phyloP scores from a whole-genome alignment of 2,113 vertebrate genomes.

The Osmerus eperlanus region DNA sequence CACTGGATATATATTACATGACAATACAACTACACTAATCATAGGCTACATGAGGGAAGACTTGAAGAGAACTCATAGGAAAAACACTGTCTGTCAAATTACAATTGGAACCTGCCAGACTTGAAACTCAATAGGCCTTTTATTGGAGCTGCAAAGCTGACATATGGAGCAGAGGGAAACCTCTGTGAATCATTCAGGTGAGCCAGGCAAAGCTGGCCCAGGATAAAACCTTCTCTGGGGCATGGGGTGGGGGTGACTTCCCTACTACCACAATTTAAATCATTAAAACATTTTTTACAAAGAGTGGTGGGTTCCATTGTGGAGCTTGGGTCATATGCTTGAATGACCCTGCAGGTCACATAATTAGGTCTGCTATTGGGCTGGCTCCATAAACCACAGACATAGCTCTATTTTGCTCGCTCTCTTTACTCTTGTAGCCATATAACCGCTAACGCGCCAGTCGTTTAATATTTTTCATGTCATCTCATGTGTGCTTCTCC shows the following conservation, averaged over 20 bases:
- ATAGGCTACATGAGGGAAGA: constrained; percentile 8
- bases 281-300: background rate
- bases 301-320: background rate
- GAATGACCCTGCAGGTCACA: background rate
- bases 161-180: constrained; percentile 52
- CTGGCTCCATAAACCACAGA: constrained; percentile 25
- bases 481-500: no score
- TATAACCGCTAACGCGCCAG: no score
- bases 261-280: no score
- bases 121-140: constrained; percentile 55
- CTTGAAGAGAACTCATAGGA: constrained; percentile 24
- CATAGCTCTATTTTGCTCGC: no score
- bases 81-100: background rate
- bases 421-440: no score
- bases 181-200: constrained; percentile 57
- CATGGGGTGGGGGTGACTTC: no score
- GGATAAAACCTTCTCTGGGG: constrained; percentile 38
- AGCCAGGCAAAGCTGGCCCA: constrained; percentile 28
- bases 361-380: background rate
- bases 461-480: no score
- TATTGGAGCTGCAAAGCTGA: constrained; percentile 44
- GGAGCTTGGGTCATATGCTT: background rate
- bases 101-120: constrained; percentile 24
- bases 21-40: constrained; percentile 29
- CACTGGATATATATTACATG: background rate